A percentile compares a stretch with the other conserved stretches of the same genome.
Evolutionary conservation across 2,113 vertebrate genomes (phyloP).

Genomic region (Catagonus wagneri): DNA sequence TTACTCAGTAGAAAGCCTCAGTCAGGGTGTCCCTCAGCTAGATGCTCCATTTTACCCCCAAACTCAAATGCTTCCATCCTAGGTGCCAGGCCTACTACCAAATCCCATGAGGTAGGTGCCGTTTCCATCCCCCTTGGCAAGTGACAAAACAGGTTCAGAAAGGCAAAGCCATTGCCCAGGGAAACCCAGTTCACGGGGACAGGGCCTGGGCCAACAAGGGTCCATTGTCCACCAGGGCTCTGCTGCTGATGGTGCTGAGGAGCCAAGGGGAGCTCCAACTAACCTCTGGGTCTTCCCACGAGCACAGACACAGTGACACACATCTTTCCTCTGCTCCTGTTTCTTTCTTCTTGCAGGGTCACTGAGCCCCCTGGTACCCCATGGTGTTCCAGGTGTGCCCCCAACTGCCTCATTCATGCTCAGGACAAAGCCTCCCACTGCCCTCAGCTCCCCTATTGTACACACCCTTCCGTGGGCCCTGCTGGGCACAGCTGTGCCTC

Average conservation of each 20-base stretch:
- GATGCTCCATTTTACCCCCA: background rate
- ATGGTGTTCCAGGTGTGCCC: background rate
- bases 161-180: background rate
- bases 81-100: background rate
- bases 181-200: background rate
- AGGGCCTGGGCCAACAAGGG: background rate
- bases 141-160: background rate
- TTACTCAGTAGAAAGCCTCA: background rate
- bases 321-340: background rate
- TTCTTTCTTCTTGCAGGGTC: background rate
- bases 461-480: background rate
- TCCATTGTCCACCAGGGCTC: too few relatives aligned
- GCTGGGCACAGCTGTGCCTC: background rate
- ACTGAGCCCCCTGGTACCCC: background rate
- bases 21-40: background rate
- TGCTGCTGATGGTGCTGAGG: rapidly evolving
- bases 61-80: background rate
- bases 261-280: background rate
- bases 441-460: background rate
- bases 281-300: background rate
- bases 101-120: background rate
- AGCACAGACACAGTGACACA: background rate
- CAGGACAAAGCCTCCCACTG: background rate
- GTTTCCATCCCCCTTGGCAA: background rate
- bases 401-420: background rate